Evolutionary conservation across 2,888 invertebrate species (phyloP), one percentile per base, ranked within the genome.

Genomic region (Apodemia hepburni): DNA sequence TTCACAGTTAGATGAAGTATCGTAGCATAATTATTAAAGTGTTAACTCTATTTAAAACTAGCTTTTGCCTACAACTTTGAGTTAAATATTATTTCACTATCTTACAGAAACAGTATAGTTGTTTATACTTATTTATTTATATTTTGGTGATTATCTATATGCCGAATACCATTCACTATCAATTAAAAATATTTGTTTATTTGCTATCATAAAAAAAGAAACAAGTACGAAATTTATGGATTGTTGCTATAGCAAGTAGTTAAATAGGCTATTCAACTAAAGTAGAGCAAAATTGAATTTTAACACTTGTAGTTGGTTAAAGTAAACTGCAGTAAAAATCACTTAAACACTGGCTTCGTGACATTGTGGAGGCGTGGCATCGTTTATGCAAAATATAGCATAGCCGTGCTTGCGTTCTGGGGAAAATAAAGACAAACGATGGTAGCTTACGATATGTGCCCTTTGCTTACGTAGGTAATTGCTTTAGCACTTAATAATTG

Each of bases 291-390:
- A 54, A 54, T 51, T 54, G 51, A 54, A 54, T 54, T 18, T 54
- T 27, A 54, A 18, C 51, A 22, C 27, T 54, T 27, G 12, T 4
- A 22, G 51, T 54, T 12, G 3, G 11, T 54, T 54, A 12, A 54
- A 54, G 27, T 54, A 22, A 54, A 22, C 22, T 22, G 51, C 51
- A 27, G 60, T 49, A 35, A 49, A 57, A 61, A 57, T 61, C 61
- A 60, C 64, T 66, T 63, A 70, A 68, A 64, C 60, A 66, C 68
- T 62, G 67, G 68, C 66, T 68, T 70, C 68, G 77, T 81, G 80
- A 79, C 78, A 83, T 81, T 78, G 75, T 70, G 73, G 73, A 76
- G 87, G 89, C 81, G 86, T 78, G 81, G 78, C 69, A 65, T 63
- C 71, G 75, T 81, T 86, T 83, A 87, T 84, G 83, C 79, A 79